Evolutionary conservation across 2,797 vertebrate species (phyloP), one percentile per base, ranked within the genome.

Genomic region (Hippocampus kuda): DNA sequence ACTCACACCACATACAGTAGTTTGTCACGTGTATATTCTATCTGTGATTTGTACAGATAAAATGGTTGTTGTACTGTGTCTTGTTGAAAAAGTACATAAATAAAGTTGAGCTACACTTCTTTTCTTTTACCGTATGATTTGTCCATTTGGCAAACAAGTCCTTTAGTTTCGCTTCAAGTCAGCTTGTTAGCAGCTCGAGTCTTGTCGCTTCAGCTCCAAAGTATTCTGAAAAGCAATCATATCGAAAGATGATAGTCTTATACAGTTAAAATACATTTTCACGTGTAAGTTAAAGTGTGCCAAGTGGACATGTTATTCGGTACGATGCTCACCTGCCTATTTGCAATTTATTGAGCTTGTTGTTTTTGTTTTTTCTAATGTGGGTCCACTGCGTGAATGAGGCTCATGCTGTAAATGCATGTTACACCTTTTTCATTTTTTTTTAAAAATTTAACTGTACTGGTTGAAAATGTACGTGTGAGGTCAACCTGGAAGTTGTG

Each of bases 111-210:
- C 75, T 76, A 72, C 72, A 65, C 53, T 69, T 75, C 54, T 76
- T 81, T 69, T 77, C 3, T 65, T 46, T 65, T 9, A 46, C 16
- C 63, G 22, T 44, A 48, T 16, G 22, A 12, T 70, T 56, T 65
- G 1, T 20, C 69, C 41, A 66, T 78, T 70, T 90, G 87, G 71
- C 77, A 88, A 66, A 90, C 82, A 68, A 92, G 80, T 68, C 89
- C 90, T 87, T 91, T 90, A 9, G 80, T 83, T 91, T 82, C 89
- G 91, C 84, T 89, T 91, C 83, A 88, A 84, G 74, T 90, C 90
- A n/a, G 73, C 83, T 77, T 90, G 87, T 72, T 89, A 86, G 81
- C 85, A 86, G 76, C 71, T 79, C 8, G 89, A 87, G 62, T 91
- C 86, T 22, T 89, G 88, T 79, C 82, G 82, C 79, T 87, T 89